These are phyloP conservation scores for Pollenia angustigena DNA, from an alignment of 2,888 invertebrate genomes.

Conservation along the genomic window DNA sequence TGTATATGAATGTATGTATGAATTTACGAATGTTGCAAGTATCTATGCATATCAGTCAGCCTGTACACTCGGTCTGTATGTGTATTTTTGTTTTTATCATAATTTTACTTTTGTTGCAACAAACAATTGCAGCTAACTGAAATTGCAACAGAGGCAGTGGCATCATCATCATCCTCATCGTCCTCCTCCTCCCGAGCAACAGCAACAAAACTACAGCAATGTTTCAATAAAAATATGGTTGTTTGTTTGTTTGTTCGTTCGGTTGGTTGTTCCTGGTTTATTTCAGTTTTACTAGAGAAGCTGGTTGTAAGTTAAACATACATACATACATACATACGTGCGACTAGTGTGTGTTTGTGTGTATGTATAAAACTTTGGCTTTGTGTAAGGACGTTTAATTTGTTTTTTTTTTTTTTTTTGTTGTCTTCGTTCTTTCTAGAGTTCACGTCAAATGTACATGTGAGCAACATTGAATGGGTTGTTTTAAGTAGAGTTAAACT, in stretches of 20 bases:
- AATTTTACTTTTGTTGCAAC: slow-evolving; percentile 39
- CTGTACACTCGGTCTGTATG: not conserved
- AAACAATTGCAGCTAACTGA: slow-evolving; percentile 50
- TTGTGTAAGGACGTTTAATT: slow-evolving; percentile 54
- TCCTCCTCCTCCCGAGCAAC: slow-evolving; percentile 7
- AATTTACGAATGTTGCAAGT: not conserved
- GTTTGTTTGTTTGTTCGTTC: not conserved
- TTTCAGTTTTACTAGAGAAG: slow-evolving; percentile 27
- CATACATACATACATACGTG: not conserved
- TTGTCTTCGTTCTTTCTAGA: slow-evolving; percentile 22
- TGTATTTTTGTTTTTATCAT: not conserved
- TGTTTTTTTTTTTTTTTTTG: too few relatives aligned
- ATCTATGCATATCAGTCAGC: slow-evolving; percentile 14
- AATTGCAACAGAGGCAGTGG: slow-evolving; percentile 49
- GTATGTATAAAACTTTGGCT: slow-evolving; percentile 7
- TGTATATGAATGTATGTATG: slow-evolving; percentile 5
- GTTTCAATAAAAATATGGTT: slow-evolving; percentile 37
- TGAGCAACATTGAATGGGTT: slow-evolving; percentile 60
- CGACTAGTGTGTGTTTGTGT: not conserved
- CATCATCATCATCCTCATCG: slow-evolving; percentile 1
- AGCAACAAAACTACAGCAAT: slow-evolving; percentile 45
- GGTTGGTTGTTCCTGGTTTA: slow-evolving; percentile 14
- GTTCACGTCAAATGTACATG: slow-evolving; percentile 66
- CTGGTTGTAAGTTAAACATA: slow-evolving; percentile 28
- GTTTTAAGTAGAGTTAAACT: slow-evolving; percentile 45